Evolutionary conservation across 2,888 invertebrate genomes (phyloP), one percentile per base, ranked within the genome.

Genomic region (Rhagonycha lutea): DNA sequence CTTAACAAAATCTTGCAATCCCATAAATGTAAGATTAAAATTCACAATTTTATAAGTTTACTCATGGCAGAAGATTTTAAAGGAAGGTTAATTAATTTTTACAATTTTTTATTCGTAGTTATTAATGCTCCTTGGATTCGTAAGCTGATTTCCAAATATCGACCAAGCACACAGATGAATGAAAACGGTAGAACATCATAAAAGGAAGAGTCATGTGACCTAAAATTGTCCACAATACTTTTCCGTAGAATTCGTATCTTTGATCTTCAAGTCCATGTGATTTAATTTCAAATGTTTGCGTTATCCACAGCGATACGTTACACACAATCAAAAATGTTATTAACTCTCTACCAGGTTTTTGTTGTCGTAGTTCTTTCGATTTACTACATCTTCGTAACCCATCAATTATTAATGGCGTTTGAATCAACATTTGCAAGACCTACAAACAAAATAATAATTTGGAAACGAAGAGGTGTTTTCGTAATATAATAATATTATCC

Each of bases 131-230:
- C 67, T 77, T 72, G 5, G 91, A 91, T 83, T 92, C 91, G 82
- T 94, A 94, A 0, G 94, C 94, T 26, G 92, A 92, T 83, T 92
- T 92, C 94, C 94, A 95, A 81, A 95, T 94, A 85, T 94, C 94
- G 11, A 93, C 93, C 67, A 95, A 90, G 83, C 94, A 94, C 0
- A 94, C 94, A n/a, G 94, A 92, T 0, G 94, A 93, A 83, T 94
- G 94, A 85, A 94, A 94, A 76, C 94, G 89, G 83, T 94, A 95
- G 87, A 94, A 94, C 90, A 94, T 93, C 75, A 93, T 94, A 3
- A 95, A 87, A 0, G 95, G 95, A 11, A 94, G 87, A 47, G 93
- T 92, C 83, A 94, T 88, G 84, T 95, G 94, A 23, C 93, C 93
- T 5, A 95, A 88, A 68, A 95, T 91, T 7, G 92, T 91, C 94